Evolutionary conservation across 2,797 vertebrate genomes (phyloP).

Genomic region (Poecilia picta): DNA sequence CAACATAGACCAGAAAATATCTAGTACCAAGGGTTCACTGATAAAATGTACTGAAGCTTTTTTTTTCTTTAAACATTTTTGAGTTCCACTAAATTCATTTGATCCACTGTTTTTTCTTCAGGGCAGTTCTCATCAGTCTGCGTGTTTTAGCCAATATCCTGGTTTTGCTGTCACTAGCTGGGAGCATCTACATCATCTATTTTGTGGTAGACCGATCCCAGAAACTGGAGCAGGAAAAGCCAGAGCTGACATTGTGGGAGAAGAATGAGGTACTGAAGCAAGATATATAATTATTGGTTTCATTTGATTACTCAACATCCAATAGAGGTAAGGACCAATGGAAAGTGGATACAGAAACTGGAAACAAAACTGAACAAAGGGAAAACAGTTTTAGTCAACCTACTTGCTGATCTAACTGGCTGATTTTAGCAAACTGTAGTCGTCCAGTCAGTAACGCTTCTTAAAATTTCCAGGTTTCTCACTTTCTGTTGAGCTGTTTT

Average conservation of each 20-base stretch:
- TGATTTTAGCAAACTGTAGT: background rate
- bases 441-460: background rate
- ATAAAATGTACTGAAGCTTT: background rate
- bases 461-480: background rate
- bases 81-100: background rate
- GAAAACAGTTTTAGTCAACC: background rate
- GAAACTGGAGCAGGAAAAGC: conserved; percentile 89
- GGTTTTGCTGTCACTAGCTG: conserved; percentile 93
- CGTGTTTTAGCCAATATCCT: conserved; percentile 94
- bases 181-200: conserved; percentile 99
- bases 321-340: conserved; percentile 27
- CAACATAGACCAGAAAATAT: background rate
- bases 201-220: conserved; percentile 98
- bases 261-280: conserved; percentile 91
- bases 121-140: conserved; percentile 92
- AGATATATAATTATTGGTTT: conserved; percentile 15
- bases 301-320: conserved; percentile 44
- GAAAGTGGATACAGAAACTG: conserved; percentile 12
- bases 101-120: conserved; percentile 48
- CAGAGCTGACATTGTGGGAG: conserved; percentile 94
- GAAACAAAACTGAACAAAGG: conserved; percentile 15
- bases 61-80: background rate
- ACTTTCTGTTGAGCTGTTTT: background rate
- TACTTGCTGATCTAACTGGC: background rate
- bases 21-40: background rate